Base-by-base conservation (phyloP, 2,113 vertebrate genomes). In the Shinisaurus crocodilurus region DNA sequence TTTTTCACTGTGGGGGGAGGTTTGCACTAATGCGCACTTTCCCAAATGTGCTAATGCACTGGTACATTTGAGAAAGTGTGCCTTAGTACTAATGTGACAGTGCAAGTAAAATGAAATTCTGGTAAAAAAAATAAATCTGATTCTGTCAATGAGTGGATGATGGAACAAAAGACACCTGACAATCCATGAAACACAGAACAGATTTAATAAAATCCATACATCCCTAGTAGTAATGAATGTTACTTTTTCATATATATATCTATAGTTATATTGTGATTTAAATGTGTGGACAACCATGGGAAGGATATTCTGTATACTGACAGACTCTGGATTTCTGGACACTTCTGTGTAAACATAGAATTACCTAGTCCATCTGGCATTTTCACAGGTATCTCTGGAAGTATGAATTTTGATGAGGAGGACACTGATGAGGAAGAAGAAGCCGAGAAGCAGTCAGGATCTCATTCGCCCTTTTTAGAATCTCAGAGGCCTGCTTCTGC, bases 341-440 rank as follows among this genome's bases (percentile, higher is more conserved):
- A 15, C 85, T 29, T 37, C 2, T 60, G 25, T 57, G 40, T 57
- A 48, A 79, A 79, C 15, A 15, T 63, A 81, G 88, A 72, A 45
- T 90, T 81, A 67, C 8, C 16, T 91, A 25, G 29, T 90, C 91
- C 72, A 60, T 93, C 20, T 23, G 86, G 0, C 90, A 1, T 95
- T 93, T 88, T 94, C 48, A 91, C 95, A 99, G 99, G 98, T 84
- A 98, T 99, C 95, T 98, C 97, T 7, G 98, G 95, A 92, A 99
- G 98, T 86, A 95, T 99, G 97, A 99, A 99, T 97, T 99, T 99
- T 69, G 99, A 99, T 88, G 99, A 99, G 54, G 97, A 97, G 88
- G 96, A 97, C 79, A 97, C 97, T 5, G 98, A 98, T 27, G 96
- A 96, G n/a, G 98, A 98, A 25, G 63, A 96, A 92, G 86, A 96